Conservation (phyloP, 1,140 invertebrate species). For the Tetragonula clypearis region DNA sequence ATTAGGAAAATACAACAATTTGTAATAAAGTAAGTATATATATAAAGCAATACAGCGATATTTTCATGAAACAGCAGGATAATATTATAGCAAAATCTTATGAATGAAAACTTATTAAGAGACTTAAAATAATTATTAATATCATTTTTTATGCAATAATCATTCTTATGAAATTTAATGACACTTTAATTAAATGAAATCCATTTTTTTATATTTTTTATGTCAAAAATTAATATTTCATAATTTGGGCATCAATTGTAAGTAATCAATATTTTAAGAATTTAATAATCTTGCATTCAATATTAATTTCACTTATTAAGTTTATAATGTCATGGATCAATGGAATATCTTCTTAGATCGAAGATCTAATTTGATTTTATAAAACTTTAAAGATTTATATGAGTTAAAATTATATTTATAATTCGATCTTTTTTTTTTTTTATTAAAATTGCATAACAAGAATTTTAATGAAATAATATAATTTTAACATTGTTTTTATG, state of each 20-base stretch:
- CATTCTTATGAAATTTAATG: too few species aligned
- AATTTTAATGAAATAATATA: background rate
- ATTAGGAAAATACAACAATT: background rate
- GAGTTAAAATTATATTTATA: too few species aligned
- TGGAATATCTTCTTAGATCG: background rate
- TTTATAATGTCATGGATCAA: background rate
- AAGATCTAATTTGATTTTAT: background rate
- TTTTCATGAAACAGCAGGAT: background rate
- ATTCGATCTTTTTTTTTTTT: too few species aligned
- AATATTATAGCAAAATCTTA: background rate
- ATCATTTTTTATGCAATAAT: too few species aligned
- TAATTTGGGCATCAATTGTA: too few species aligned
- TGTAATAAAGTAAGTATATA: background rate
- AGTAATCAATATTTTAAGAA: too few species aligned
- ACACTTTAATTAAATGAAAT: too few species aligned
- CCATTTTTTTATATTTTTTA: too few species aligned
- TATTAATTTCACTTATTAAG: background rate
- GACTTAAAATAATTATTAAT: too few species aligned
- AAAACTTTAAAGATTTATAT: constrained; percentile 1
- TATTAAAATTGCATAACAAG: too few species aligned
- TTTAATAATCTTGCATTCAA: too few species aligned
- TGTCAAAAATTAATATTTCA: too few species aligned
- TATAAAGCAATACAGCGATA: background rate
- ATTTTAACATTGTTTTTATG: background rate
- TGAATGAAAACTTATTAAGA: background rate